A percentile compares a stretch with the other conserved stretches of the same genome.
phyloP scores from a whole-genome alignment of 2,888 invertebrate species.

The Diplolepis rosae region DNA sequence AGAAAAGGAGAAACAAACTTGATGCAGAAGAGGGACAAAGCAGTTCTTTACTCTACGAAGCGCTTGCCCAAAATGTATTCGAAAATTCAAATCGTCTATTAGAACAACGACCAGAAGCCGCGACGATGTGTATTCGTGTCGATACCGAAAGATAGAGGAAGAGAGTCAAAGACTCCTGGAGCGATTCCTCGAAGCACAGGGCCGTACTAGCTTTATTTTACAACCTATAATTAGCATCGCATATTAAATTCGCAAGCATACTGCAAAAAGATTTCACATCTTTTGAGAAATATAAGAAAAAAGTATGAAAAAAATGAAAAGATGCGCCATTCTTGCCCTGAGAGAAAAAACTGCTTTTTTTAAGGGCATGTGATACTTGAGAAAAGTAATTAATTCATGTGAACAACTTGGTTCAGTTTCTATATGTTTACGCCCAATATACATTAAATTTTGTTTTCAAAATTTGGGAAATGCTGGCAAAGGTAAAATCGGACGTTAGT shows the following conservation, averaged over 20 bases:
- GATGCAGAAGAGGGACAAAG: conserved; percentile 49
- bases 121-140: conserved; percentile 54
- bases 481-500: too few relatives aligned
- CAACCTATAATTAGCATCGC: conserved; percentile 10
- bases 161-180: conserved; percentile 43
- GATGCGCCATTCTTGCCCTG: too few relatives aligned
- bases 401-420: too few relatives aligned
- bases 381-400: too few relatives aligned
- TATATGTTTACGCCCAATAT: too few relatives aligned
- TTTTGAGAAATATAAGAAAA: neutral
- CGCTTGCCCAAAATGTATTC: conserved; percentile 60
- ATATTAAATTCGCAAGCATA: conserved; percentile 14
- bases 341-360: too few relatives aligned
- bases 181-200: conserved; percentile 26
- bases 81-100: conserved; percentile 69
- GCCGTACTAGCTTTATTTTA: neutral
- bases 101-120: conserved; percentile 57
- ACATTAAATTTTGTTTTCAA: too few relatives aligned
- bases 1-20: conserved; percentile 30
- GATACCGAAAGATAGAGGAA: conserved; percentile 48
- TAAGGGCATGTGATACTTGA: too few relatives aligned
- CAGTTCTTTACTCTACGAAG: conserved; percentile 34
- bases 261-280: conserved; percentile 30
- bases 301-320: neutral
- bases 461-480: too few relatives aligned